Base-by-base conservation (phyloP, 2,888 invertebrate species). In the Noctua fimbriata region DNA sequence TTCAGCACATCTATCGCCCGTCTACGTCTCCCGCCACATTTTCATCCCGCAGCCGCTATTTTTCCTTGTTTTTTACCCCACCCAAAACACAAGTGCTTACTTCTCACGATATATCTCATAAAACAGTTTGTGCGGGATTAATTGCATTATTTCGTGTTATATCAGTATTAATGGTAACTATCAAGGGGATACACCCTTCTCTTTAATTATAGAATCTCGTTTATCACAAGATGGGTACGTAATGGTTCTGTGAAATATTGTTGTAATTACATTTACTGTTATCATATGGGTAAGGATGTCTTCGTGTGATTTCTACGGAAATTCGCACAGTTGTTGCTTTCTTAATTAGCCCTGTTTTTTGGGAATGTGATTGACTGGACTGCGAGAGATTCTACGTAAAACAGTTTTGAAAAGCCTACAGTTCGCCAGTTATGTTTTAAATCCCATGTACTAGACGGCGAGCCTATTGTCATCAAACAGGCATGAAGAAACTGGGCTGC, bases 91-190 rank as follows among this genome's bases (percentile, higher is more conserved):
- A 96, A 96, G 94, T 96, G 96, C 91, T 91, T 89, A 89, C 91
- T 95, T 97, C 96, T 94, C 96, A 97, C 96, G 95, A 92, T 89
- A 80, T 87, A 89, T 90, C 89, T 91, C 88, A 88, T 95, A 95
- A 95, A 95, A 96, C 94, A 93, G 94, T 94, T 94, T 93, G 89
- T 89, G 93, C 91, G 92, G 93, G 92, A 97, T 96, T 96, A 96
- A 96, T 97, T 95, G 95, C 95, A 94, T 95, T 96, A 96, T 97
- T 91, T 92, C 97, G 95, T 97, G 97, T 93, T 95, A 92, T 93
- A 94, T 95, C 94, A 93, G 94, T 95, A 95, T 95, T 95, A 96
- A 94, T 95, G 92, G 92, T 91, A 89, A 92, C 93, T 93, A 93
- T 94, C 90, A 89, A 90, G 93, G 94, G 95, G 92, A 85, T 90